Base-by-base conservation (phyloP, 2,113 vertebrate genomes). In the Gopherus flavomarginatus region DNA sequence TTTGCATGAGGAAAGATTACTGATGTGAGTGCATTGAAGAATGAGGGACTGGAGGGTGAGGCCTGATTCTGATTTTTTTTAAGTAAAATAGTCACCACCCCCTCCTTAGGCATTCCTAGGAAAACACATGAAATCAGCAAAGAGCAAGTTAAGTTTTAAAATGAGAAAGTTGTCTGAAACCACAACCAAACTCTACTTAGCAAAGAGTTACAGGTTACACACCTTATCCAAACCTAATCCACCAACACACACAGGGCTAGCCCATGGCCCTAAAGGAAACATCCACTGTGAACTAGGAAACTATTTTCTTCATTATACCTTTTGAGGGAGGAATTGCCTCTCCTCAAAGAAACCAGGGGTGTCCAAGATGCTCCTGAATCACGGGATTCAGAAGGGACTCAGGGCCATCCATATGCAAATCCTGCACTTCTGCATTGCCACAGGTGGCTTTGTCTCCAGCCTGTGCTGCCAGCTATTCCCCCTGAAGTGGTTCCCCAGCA, bases 331-430 rank as follows among this genome's bases (percentile, higher is more conserved):
- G 13, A 19, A 8, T 26, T 79, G 26, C 83, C 12, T 19, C 17
- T n/a, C 35, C 35, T 6, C 52, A 19, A 6, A 0, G 91, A 78
- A 90, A 72, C 3, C 0, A 0, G 0, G 9, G 17, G 5, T 78
- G 11, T 47, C 10, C 78, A 38, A 16, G 12, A 24, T 56, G 1
- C 10, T 8, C 53, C 38, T 29, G 26, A 78, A 78, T 29, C 12
- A 47, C 8, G 12, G 24, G 24, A 47, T 78, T 42, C 12, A 85
- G 31, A 13, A 52, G 2, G 21, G 79, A 31, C 0, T 0, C 56
- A 56, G 14, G 22, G 31, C 35, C 65, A n/a, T 79, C 19, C 7
- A 29, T 54, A 0, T 1, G 56, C 9, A 89, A 27, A 77, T 4
- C 65, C 11, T 3, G 9, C 17, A 6, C 10, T 27, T 19, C 17